A percentile compares a stretch with the other conserved stretches of the same genome.
Evolutionary conservation across 2,888 invertebrate species (phyloP).

Genomic region (Papilio elwesi): DNA sequence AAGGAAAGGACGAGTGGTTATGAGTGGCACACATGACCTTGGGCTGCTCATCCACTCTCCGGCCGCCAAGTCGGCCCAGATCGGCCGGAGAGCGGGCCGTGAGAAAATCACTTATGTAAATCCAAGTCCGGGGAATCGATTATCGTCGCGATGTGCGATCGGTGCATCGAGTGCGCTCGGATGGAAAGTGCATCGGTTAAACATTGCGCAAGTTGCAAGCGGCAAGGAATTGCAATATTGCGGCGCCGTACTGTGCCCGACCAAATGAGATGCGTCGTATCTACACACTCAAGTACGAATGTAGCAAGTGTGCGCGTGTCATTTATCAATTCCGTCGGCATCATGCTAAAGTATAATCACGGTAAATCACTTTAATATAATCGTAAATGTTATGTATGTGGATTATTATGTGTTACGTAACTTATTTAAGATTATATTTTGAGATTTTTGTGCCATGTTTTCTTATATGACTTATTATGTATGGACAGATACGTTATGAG

Average conservation of each 20-base stretch:
- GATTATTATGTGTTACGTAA: not conserved
- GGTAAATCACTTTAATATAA: not conserved
- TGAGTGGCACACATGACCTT: constrained; percentile 55
- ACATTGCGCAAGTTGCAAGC: constrained; percentile 61
- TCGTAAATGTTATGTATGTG: not conserved
- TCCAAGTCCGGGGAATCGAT: constrained; percentile 79
- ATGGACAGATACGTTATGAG: too few species aligned
- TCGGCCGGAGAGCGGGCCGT: constrained; percentile 73
- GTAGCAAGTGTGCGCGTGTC: not conserved
- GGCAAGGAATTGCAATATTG: constrained; percentile 50
- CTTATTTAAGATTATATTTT: too few species aligned
- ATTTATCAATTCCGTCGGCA: constrained; percentile 9
- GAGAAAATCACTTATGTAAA: constrained; percentile 79
- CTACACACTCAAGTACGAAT: not conserved
- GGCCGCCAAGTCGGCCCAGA: constrained; percentile 65
- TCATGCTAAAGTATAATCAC: not conserved
- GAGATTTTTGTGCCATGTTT: too few species aligned
- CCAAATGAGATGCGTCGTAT: constrained; percentile 42
- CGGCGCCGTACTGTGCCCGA: constrained; percentile 42
- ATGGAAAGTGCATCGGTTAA: constrained; percentile 72
- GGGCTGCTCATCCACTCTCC: constrained; percentile 72
- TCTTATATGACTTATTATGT: too few species aligned
- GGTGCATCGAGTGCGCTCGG: constrained; percentile 53
- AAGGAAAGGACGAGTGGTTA: constrained; percentile 22
- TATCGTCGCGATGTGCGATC: constrained; percentile 65